Evolutionary conservation across 2,113 vertebrate species (phyloP).

Genomic region (Pteronura brasiliensis): DNA sequence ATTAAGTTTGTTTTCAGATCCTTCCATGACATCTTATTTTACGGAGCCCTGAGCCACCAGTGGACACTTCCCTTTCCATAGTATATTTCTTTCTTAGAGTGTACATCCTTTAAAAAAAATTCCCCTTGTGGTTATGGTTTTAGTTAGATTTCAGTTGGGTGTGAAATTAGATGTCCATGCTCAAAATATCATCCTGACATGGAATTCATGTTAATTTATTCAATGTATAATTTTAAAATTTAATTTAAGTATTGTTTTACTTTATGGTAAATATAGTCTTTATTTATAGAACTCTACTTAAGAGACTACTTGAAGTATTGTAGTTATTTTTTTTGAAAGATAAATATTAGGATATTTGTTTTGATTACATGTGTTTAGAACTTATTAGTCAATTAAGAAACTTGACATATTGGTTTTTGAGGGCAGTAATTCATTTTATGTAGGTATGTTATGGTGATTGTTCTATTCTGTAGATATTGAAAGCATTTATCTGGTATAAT

Average conservation of each 20-base stretch:
- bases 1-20: not conserved
- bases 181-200: conserved; percentile 33
- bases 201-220: conserved; percentile 34
- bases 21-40: not conserved
- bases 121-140: not conserved
- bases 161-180: not conserved
- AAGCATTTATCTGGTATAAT: conserved; percentile 78
- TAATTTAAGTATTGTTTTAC: conserved; percentile 48
- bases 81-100: not conserved
- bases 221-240: conserved; percentile 30
- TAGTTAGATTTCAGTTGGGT: conserved; percentile 28
- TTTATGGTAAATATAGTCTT: conserved; percentile 28
- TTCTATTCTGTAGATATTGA: conserved; percentile 75
- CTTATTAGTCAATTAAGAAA: conserved; percentile 66
- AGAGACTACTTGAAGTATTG: conserved; percentile 54
- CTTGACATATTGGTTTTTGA: conserved; percentile 46
- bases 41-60: not conserved
- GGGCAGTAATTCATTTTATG: conserved; percentile 53
- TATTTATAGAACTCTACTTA: conserved; percentile 32
- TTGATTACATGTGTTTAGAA: conserved; percentile 73
- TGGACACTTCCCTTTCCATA: conserved; percentile 8
- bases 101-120: not conserved
- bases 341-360: conserved; percentile 74
- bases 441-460: conserved; percentile 53
- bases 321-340: conserved; percentile 56